These are phyloP conservation scores for Hesperia comma DNA, from an alignment of 2,888 invertebrate species.

Conservation along the genomic window DNA sequence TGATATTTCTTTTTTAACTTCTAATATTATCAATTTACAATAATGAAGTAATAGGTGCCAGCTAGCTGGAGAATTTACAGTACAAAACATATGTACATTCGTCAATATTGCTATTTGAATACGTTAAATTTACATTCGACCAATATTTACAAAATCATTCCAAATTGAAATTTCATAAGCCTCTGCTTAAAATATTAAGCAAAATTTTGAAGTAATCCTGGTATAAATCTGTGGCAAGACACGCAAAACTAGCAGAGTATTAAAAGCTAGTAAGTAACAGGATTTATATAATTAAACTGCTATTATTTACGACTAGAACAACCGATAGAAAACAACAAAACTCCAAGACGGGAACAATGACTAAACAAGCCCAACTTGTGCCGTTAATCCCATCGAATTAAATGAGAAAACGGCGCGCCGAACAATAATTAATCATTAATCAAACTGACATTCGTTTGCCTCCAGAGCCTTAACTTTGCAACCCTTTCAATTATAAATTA, in stretches of 20 bases:
- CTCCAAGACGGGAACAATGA: conserved; percentile 47
- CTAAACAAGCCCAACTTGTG: conserved; percentile 47
- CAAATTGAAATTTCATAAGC: too few species aligned
- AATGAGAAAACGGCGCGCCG: conserved; percentile 56
- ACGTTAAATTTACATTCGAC: too few species aligned
- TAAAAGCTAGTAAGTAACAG: neutral
- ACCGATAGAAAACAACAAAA: conserved; percentile 37
- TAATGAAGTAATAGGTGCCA: too few species aligned
- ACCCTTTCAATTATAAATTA: conserved; percentile 82
- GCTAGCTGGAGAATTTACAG: too few species aligned
- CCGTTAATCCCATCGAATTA: conserved; percentile 53
- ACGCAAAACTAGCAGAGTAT: neutral
- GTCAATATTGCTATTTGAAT: too few species aligned
- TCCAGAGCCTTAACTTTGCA: conserved; percentile 68
- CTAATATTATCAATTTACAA: too few species aligned
- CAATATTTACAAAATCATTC: too few species aligned
- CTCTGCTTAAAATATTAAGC: too few species aligned
- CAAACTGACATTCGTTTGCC: conserved; percentile 78
- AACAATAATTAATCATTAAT: conserved; percentile 83
- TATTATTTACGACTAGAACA: conserved; percentile 17
- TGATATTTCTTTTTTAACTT: too few species aligned
- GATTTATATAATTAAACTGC: conserved; percentile 17
- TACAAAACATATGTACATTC: too few species aligned
- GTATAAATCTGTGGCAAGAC: neutral
- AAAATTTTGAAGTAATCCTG: neutral